A percentile compares a stretch with the other conserved stretches of the same genome.
Evolutionary conservation across 2,113 vertebrate genomes (phyloP).

Genomic region (Hippocampus zosterae): DNA sequence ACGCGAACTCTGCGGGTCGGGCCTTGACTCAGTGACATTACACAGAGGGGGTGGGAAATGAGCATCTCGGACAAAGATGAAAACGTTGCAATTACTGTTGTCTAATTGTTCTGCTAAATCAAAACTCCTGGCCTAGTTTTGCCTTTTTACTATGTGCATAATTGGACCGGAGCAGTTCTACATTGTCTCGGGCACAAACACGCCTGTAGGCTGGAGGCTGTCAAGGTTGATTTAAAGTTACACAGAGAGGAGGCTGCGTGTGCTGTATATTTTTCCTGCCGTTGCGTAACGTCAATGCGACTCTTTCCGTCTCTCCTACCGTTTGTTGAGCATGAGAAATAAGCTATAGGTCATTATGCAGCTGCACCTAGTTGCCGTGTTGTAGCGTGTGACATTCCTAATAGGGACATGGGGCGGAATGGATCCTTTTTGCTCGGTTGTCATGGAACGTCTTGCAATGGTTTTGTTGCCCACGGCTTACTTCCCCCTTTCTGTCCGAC

Average conservation of each 20-base stretch:
- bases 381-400: conserved; percentile 32
- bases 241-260: conserved; percentile 2
- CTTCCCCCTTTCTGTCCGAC: conserved; percentile 25
- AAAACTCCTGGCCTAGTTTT: not conserved
- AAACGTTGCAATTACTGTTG: not conserved
- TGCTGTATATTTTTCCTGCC: not conserved
- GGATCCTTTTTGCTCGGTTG: conserved; percentile 45
- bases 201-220: conserved; percentile 10
- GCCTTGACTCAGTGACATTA: not conserved
- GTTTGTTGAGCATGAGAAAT: conserved; percentile 29
- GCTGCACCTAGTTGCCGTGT: conserved; percentile 28
- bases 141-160: conserved; percentile 8
- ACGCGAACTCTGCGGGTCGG: not conserved
- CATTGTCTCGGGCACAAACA: conserved; percentile 4
- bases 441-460: conserved; percentile 59
- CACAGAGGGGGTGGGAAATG: not conserved
- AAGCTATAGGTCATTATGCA: conserved; percentile 38
- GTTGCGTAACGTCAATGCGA: conserved; percentile 1
- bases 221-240: conserved; percentile 10
- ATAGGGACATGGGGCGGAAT: conserved; percentile 38
- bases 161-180: conserved; percentile 6
- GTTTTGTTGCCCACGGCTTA: conserved; percentile 48
- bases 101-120: conserved; percentile 9
- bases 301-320: conserved; percentile 1
- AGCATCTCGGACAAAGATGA: not conserved